Base-by-base conservation (phyloP, 2,797 vertebrate species). In the Tragelaphus oryx region DNA sequence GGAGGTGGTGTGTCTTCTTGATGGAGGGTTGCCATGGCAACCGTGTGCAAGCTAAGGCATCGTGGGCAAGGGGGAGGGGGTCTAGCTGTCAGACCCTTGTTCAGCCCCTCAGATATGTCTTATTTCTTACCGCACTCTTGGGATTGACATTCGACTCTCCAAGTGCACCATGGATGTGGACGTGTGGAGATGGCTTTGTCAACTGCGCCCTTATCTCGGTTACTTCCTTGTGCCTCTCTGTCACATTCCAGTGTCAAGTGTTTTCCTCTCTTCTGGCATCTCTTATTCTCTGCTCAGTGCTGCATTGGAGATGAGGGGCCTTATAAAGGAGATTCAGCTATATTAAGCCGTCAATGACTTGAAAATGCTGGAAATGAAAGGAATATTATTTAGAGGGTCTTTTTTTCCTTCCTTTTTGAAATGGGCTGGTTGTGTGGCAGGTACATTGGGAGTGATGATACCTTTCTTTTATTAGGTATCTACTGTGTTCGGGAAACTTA, bases 1-100 rank as follows among this genome's bases (percentile, higher is more conserved):
- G 87, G 88, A 94, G 95, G 55, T 83, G 37, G 88, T 96, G 33
- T 95, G 88, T 87, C 55, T 85, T 86, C 83, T 80, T 76, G 92
- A 93, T 50, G 33, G 83, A 92, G 62, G 8, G 97, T 97, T 97
- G 93, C 91, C 89, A 97, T 96, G 89, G 96, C 11, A 37, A 97
- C 89, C 4, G 2, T 18, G 60, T 41, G 93, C 92, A 28, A 62
- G 82, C 41, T 96, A 80, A 79, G 52, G 81, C 54, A 76, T 91
- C 95, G 96, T 95, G 65, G 91, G 44, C 22, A 16, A 26, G 59
- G 74, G 71, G 20, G 82, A 82, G 62, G 28, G 75, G 24, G 44
- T 50, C 79, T 78, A 76, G 80, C 76, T 91, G 60, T 52, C 94
- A 95, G 91, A 48, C 22, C 75, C 74, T 76, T 26, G 44, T 37